Percentiles rank a stretch among this genome's conserved stretches.
Evolutionary conservation across 2,888 invertebrate genomes (phyloP).

Genomic region (Tinea semifulvella): DNA sequence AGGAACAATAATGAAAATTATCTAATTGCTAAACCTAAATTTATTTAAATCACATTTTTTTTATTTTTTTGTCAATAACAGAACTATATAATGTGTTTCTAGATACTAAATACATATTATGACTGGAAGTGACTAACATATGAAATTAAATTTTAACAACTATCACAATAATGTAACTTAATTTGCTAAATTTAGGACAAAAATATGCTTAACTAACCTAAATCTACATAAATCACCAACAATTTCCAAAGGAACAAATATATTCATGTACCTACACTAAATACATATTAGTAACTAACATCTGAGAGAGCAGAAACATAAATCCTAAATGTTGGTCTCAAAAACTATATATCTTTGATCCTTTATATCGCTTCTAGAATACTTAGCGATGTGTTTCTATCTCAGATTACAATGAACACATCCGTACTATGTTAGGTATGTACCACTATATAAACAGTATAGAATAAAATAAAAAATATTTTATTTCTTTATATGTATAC

Average conservation of each 20-base stretch:
- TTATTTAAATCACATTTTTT: constrained; percentile 48
- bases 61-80: constrained; percentile 33
- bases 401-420: constrained; percentile 8
- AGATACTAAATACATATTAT: constrained; percentile 58
- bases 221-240: constrained; percentile 16
- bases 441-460: neutral
- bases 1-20: constrained; percentile 47
- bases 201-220: constrained; percentile 9
- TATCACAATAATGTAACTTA: constrained; percentile 52
- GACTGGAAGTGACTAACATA: constrained; percentile 65
- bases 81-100: constrained; percentile 36
- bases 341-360: neutral
- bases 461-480: no score
- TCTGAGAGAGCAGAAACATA: constrained; percentile 19
- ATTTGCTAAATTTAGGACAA: constrained; percentile 31
- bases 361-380: neutral
- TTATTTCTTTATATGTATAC: no score
- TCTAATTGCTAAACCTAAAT: constrained; percentile 10
- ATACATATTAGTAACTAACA: constrained; percentile 3
- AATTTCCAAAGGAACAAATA: constrained; percentile 44
- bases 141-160: constrained; percentile 46
- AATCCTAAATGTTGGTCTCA: neutral
- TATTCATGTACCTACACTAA: constrained; percentile 5
- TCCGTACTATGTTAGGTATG: constrained; percentile 3
- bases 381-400: neutral